Percentiles rank a stretch among this genome's conserved stretches.
These are phyloP conservation scores for Sapajus apella DNA, from an alignment of 2,113 vertebrate species.

Conservation along the genomic window DNA sequence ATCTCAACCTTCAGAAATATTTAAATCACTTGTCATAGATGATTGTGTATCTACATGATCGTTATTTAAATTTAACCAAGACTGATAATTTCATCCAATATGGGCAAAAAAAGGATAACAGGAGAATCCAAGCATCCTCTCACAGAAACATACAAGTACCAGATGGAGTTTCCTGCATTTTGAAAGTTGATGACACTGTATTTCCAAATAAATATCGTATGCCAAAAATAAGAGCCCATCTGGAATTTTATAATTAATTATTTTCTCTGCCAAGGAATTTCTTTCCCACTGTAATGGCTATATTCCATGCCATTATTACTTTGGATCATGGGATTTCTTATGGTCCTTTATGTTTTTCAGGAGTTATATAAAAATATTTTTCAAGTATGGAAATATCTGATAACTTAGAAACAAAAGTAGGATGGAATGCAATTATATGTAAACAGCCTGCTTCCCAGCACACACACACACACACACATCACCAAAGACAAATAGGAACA, in stretches of 20 bases:
- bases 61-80: not conserved
- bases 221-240: conserved; percentile 64
- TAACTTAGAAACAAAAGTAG: conserved; percentile 1
- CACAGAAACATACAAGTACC: conserved; percentile 20
- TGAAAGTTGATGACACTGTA: conserved; percentile 49
- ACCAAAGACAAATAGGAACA: not conserved
- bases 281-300: not conserved
- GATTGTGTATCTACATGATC: not conserved
- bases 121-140: not conserved
- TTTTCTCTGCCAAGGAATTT: conserved; percentile 57
- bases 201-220: conserved; percentile 58
- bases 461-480: rapidly evolving
- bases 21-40: conserved; percentile 10
- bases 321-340: not conserved
- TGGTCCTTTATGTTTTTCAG: not conserved
- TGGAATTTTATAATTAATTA: conserved; percentile 68
- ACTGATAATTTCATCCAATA: not conserved
- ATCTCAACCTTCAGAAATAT: not conserved
- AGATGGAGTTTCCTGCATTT: conserved; percentile 50
- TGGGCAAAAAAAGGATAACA: not conserved
- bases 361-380: not conserved
- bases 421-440: not conserved
- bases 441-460: not conserved
- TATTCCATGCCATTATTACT: not conserved
- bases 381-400: conserved; percentile 37